These are phyloP conservation scores for Panthera tigris DNA, from an alignment of 2,113 vertebrate species.

Conservation along the genomic window DNA sequence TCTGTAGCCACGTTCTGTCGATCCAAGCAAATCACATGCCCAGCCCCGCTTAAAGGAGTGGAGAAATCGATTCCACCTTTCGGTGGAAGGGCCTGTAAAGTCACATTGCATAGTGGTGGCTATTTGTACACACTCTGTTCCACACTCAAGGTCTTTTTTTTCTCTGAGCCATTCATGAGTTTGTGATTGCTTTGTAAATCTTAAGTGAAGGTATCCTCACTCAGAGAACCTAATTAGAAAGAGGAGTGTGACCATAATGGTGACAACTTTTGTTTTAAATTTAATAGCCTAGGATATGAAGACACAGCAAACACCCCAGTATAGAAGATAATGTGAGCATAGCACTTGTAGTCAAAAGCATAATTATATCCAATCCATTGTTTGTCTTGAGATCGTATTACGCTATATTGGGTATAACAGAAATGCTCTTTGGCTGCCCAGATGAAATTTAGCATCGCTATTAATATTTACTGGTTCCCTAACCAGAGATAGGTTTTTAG, in stretches of 20 bases:
- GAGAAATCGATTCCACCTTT: neutral
- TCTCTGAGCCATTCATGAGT: neutral
- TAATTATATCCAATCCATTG: neutral
- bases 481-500: neutral
- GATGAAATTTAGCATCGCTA: neutral
- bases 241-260: no score
- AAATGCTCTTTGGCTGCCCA: neutral
- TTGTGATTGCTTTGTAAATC: neutral
- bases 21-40: neutral
- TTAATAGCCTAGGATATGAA: neutral
- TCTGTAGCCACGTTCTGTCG: neutral
- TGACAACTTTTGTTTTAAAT: neutral
- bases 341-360: neutral
- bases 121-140: neutral
- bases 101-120: neutral
- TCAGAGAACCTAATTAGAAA: neutral
- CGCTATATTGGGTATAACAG: neutral
- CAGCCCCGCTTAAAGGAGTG: neutral
- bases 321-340: neutral
- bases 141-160: neutral
- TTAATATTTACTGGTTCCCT: neutral
- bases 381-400: neutral
- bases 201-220: neutral
- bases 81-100: neutral
- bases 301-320: neutral